Evolutionary conservation across 1,140 invertebrate genomes (phyloP).

Genomic region (Diuraphis noxia): DNA sequence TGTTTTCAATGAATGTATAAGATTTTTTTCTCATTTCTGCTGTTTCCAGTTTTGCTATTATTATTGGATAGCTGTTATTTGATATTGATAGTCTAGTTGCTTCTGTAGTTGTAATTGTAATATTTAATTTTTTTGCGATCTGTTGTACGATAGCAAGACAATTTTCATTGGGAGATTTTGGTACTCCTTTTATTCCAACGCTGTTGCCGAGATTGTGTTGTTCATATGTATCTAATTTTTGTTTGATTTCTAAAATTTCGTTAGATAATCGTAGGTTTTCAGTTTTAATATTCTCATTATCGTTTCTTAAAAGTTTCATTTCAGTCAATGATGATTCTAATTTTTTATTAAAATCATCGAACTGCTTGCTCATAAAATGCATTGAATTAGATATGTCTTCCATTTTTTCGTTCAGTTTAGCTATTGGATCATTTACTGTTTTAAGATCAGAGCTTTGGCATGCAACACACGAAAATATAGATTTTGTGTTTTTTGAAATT

Average conservation of each 20-base stretch:
- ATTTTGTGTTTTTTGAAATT: conserved; percentile 6
- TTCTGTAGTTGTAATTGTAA: neutral
- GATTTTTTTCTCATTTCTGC: too few species aligned
- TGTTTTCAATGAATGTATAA: too few species aligned
- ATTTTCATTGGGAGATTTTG: neutral
- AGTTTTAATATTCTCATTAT: neutral
- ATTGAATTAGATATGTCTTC: neutral
- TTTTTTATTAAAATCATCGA: conserved; percentile 15
- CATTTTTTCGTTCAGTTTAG: neutral
- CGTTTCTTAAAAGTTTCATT: conserved; percentile 23
- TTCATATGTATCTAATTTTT: neutral
- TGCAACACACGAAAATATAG: neutral
- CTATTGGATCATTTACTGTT: neutral
- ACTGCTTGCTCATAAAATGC: neutral
- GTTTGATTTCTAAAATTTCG: conserved; percentile 8
- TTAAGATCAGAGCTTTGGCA: neutral
- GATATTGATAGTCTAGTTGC: neutral
- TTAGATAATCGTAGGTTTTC: conserved; percentile 18
- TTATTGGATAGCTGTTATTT: neutral
- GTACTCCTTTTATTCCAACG: neutral
- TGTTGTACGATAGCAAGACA: conserved; percentile 4
- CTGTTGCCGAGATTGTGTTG: neutral
- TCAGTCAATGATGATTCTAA: neutral
- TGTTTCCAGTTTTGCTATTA: neutral
- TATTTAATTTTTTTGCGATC: conserved; percentile 4